Evolutionary conservation across 2,113 vertebrate genomes (phyloP).

Genomic region (Pelodiscus sinensis): DNA sequence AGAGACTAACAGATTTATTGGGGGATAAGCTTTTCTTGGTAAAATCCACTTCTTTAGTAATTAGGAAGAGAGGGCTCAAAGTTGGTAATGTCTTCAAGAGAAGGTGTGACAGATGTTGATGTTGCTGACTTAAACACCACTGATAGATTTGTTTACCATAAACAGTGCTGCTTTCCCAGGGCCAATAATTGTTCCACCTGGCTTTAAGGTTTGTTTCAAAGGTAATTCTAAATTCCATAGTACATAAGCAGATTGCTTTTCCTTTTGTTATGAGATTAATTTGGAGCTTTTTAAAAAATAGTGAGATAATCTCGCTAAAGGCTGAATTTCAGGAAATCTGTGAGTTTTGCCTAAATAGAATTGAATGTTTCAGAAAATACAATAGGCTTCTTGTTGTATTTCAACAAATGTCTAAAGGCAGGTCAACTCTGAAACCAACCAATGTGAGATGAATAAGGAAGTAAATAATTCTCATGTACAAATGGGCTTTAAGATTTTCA

Average conservation of each 20-base stretch:
- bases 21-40: too few species aligned
- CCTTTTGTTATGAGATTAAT: constrained; percentile 44
- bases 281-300: constrained; percentile 60
- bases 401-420: constrained; percentile 78
- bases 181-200: constrained; percentile 35
- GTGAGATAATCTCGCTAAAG: constrained; percentile 60
- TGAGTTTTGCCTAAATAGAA: constrained; percentile 71
- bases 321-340: constrained; percentile 65
- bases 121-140: neutral
- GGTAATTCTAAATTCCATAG: constrained; percentile 44
- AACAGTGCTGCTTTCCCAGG: neutral
- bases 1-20: too few species aligned
- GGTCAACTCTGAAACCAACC: constrained; percentile 75
- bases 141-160: constrained; percentile 13
- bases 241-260: constrained; percentile 51
- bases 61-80: neutral
- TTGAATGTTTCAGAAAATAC: constrained; percentile 76
- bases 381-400: constrained; percentile 79
- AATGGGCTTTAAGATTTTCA: constrained; percentile 62
- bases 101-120: neutral
- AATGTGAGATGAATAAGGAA: constrained; percentile 74
- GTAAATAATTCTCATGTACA: constrained; percentile 72
- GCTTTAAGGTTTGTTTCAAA: constrained; percentile 35
- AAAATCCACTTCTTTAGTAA: neutral
- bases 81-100: neutral